These are phyloP conservation scores for Mustela lutreola DNA, from an alignment of 2,113 vertebrate genomes.

Conservation along the genomic window DNA sequence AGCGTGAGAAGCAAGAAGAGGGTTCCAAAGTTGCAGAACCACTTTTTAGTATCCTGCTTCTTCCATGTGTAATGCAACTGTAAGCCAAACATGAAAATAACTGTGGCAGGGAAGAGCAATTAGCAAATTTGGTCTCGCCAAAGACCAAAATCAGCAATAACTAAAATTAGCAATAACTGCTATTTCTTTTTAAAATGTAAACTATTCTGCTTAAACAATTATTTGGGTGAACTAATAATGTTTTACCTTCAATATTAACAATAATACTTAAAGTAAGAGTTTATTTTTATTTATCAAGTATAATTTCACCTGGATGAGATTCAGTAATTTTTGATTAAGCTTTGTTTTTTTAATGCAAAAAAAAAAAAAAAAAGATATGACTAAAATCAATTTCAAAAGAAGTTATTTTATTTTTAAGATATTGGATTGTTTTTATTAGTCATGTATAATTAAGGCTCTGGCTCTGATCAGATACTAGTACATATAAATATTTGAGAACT, in stretches of 20 bases:
- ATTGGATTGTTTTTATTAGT: not conserved
- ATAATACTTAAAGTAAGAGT: not conserved
- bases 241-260: not conserved
- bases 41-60: not conserved
- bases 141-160: not conserved
- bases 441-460: not conserved
- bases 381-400: not conserved
- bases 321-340: not conserved
- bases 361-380: not conserved
- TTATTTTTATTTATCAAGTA: slow-evolving; percentile 49
- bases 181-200: slow-evolving; percentile 16
- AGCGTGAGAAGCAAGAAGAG: not conserved
- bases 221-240: slow-evolving; percentile 9
- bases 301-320: not conserved
- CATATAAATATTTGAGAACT: slow-evolving; percentile 42
- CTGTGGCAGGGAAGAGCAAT: not conserved
- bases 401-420: not conserved
- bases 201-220: slow-evolving; percentile 15
- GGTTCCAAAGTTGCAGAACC: not conserved
- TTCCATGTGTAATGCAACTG: not conserved
- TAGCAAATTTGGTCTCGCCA: not conserved
- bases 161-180: not conserved
- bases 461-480: not conserved
- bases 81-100: not conserved
- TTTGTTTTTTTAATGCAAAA: slow-evolving; percentile 4